phyloP scores from a whole-genome alignment of 2,888 invertebrate genomes.

The Parnassius orleans region DNA sequence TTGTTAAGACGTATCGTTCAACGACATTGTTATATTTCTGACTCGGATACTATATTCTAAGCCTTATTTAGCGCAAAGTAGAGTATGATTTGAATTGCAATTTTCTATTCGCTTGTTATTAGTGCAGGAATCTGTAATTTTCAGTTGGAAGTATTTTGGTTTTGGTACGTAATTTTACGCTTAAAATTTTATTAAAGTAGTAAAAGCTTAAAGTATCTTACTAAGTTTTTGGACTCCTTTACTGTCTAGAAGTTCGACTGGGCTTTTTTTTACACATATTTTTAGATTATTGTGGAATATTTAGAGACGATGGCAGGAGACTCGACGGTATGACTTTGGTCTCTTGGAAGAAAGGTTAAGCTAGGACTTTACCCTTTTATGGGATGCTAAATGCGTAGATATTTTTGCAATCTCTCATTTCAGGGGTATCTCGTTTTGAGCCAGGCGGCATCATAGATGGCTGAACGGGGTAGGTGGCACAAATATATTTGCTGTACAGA shows the following conservation, averaged over 20 bases:
- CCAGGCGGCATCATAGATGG: too few species aligned
- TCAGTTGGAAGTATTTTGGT: constrained; percentile 16
- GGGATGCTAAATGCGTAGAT: too few species aligned
- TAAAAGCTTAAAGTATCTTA: background rate
- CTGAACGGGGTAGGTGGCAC: too few species aligned
- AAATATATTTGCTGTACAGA: too few species aligned
- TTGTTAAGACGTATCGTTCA: constrained; percentile 70
- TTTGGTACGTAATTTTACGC: constrained; percentile 12
- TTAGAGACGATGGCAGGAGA: too few species aligned
- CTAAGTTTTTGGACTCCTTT: too few species aligned
- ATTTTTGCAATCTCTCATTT: too few species aligned
- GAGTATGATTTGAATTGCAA: constrained; percentile 36
- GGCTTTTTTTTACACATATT: background rate
- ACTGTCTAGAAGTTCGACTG: background rate
- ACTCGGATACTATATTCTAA: constrained; percentile 22
- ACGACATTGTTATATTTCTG: constrained; percentile 53
- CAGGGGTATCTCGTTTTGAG: too few species aligned
- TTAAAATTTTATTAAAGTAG: constrained; percentile 4
- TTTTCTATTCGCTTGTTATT: constrained; percentile 28
- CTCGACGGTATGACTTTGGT: too few species aligned
- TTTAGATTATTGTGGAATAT: too few species aligned
- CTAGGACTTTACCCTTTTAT: too few species aligned
- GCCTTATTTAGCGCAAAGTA: constrained; percentile 37
- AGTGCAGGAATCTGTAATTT: constrained; percentile 15
- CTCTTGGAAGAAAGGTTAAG: too few species aligned